These are phyloP conservation scores for Xiphias gladius DNA, from an alignment of 2,113 vertebrate genomes.

Conservation along the genomic window DNA sequence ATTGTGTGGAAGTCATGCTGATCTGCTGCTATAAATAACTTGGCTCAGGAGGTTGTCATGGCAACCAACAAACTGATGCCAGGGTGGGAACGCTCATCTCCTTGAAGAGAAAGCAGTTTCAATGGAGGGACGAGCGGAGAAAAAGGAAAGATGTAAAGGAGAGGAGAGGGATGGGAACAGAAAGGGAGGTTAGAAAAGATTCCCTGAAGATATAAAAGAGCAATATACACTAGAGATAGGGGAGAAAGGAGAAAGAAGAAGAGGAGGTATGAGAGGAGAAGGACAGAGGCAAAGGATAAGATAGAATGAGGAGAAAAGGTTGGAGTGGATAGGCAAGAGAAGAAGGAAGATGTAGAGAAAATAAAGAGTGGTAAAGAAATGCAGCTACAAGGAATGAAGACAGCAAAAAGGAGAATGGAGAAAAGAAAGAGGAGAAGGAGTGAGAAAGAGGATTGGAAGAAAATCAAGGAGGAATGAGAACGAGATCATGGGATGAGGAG, in stretches of 20 bases:
- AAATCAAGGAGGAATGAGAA: conserved; percentile 22
- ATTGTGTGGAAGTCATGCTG: conserved; percentile 60
- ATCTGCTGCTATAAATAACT: conserved; percentile 79
- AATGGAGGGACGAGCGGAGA: conserved; percentile 14
- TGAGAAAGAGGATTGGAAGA: conserved; percentile 11
- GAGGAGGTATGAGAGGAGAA: not conserved
- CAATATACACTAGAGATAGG: not conserved
- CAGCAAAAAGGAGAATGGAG: not conserved
- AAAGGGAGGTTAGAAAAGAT: conserved; percentile 7
- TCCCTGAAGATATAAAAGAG: not conserved
- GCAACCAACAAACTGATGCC: conserved; percentile 81
- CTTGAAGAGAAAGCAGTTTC: conserved; percentile 54
- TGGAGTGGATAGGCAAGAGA: not conserved
- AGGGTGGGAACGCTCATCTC: conserved; percentile 61
- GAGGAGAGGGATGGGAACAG: not conserved
- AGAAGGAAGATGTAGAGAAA: not conserved
- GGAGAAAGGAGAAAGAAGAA: not conserved
- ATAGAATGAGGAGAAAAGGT: not conserved
- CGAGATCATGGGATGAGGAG: not conserved
- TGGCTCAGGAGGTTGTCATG: conserved; percentile 71
- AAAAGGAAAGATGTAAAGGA: conserved; percentile 20
- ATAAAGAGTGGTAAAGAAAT: conserved; percentile 1
- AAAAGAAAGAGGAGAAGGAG: not conserved
- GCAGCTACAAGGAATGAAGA: not conserved
- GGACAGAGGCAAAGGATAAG: not conserved